Conservation (phyloP, 37 sponge, comb jelly and placozoan species). For the Cliona cf. orientalis region DNA sequence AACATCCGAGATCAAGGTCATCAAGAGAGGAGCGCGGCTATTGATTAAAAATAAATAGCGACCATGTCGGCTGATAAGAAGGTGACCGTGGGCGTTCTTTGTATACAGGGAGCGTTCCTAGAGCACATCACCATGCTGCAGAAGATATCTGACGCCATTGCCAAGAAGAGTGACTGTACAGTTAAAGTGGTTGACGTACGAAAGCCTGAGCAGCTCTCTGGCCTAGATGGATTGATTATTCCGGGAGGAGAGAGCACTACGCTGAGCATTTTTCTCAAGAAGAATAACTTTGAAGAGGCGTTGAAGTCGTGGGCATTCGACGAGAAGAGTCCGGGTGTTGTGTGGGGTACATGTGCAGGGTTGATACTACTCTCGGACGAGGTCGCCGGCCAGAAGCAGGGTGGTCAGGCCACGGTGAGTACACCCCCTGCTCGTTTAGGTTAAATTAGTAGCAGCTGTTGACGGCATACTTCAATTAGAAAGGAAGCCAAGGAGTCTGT, state of each 20-base stretch:
- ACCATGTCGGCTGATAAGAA: no score
- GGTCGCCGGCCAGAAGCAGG: conserved; percentile 66
- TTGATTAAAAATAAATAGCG: no score
- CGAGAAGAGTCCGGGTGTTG: conserved; percentile 27
- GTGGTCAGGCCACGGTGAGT: conserved; percentile 74
- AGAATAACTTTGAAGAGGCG: conserved; percentile 56
- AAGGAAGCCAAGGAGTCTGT: no score
- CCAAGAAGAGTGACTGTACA: not conserved
- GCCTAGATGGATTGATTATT: conserved; percentile 68
- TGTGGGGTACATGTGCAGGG: conserved; percentile 88
- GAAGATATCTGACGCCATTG: conserved; percentile 3
- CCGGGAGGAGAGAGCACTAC: conserved; percentile 91
- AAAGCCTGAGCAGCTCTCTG: conserved; percentile 33
- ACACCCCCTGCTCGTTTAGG: not conserved
- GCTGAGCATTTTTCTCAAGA: conserved; percentile 66
- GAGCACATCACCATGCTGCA: conserved; percentile 69
- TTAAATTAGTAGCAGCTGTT: no score
- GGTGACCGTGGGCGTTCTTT: conserved; percentile 59
- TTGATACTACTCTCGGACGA: conserved; percentile 69
- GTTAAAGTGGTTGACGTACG: conserved; percentile 33
- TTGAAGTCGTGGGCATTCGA: conserved; percentile 39
- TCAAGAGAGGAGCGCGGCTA: no score
- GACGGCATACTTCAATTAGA: no score
- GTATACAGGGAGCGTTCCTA: conserved; percentile 76
- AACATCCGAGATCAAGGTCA: no score